These are phyloP conservation scores for Erpetoichthys calabaricus DNA, from an alignment of 2,797 vertebrate genomes.

Conservation along the genomic window DNA sequence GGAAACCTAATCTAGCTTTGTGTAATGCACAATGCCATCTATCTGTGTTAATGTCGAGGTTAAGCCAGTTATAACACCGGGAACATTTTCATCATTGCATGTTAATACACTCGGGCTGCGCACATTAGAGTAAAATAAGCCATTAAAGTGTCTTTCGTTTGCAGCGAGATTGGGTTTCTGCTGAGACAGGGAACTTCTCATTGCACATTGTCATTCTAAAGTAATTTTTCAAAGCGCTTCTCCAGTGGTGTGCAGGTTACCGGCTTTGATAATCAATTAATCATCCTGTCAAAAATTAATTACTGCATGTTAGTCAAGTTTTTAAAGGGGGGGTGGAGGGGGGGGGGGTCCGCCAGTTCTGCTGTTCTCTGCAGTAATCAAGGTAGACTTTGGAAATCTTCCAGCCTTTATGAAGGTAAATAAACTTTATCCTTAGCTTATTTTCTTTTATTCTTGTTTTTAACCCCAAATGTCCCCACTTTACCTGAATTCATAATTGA, in stretches of 20 bases:
- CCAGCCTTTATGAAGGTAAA: neutral
- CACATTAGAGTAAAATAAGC: constrained; percentile 11
- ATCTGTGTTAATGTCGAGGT: constrained; percentile 7
- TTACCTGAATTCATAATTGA: no score
- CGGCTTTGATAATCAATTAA: constrained; percentile 12
- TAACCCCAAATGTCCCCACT: no score
- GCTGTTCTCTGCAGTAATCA: constrained; percentile 8
- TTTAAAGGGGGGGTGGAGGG: constrained; percentile 1
- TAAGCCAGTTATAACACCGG: constrained; percentile 8
- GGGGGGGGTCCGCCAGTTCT: no score
- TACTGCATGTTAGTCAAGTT: constrained; percentile 12
- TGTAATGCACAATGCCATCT: constrained; percentile 4
- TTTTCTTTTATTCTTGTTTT: no score
- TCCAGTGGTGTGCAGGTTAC: constrained; percentile 8
- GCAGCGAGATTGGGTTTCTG: constrained; percentile 10
- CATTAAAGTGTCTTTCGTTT: constrained; percentile 9
- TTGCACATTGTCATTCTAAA: constrained; percentile 11
- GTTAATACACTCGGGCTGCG: constrained; percentile 11
- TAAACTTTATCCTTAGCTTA: no score
- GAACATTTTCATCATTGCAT: constrained; percentile 6
- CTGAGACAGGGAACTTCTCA: constrained; percentile 12
- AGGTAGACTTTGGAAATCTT: constrained; percentile 6
- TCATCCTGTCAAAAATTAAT: constrained; percentile 14
- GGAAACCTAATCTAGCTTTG: constrained; percentile 1
- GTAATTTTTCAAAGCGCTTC: constrained; percentile 11